These are phyloP conservation scores for Odontophorus gujanensis DNA, from an alignment of 2,113 vertebrate genomes.

Conservation along the genomic window DNA sequence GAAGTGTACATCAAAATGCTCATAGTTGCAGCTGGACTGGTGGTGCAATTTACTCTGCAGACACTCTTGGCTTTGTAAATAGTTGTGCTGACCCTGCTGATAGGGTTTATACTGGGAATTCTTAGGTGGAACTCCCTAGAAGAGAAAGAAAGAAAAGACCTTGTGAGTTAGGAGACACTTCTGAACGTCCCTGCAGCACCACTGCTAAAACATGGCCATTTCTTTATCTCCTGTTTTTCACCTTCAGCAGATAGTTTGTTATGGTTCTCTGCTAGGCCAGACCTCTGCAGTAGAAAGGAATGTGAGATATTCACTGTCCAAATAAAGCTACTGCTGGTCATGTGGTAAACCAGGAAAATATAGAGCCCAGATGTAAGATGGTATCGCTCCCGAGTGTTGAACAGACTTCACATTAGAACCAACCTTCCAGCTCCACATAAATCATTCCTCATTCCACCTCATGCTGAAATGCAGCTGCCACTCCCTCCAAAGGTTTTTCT, in stretches of 20 bases:
- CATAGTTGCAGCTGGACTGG: not conserved
- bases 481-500: not conserved
- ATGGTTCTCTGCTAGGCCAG: not conserved
- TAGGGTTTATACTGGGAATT: conserved; percentile 49
- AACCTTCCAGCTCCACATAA: not conserved
- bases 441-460: not conserved
- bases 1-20: conserved; percentile 23
- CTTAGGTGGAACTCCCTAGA: conserved; percentile 56
- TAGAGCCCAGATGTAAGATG: not conserved
- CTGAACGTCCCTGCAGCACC: not conserved
- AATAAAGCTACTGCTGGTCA: not conserved
- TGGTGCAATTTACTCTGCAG: conserved; percentile 20
- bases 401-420: not conserved
- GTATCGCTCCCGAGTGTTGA: not conserved
- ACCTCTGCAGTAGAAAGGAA: not conserved
- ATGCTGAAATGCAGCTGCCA: not conserved
- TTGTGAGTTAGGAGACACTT: not conserved
- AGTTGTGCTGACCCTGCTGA: conserved; percentile 69
- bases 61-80: conserved; percentile 61
- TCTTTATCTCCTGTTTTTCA: not conserved
- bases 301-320: not conserved
- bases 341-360: not conserved
- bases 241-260: not conserved
- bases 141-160: not conserved
- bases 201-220: not conserved